Base-by-base conservation (phyloP, 2,113 vertebrate species). In the Ailuropoda melanoleuca region DNA sequence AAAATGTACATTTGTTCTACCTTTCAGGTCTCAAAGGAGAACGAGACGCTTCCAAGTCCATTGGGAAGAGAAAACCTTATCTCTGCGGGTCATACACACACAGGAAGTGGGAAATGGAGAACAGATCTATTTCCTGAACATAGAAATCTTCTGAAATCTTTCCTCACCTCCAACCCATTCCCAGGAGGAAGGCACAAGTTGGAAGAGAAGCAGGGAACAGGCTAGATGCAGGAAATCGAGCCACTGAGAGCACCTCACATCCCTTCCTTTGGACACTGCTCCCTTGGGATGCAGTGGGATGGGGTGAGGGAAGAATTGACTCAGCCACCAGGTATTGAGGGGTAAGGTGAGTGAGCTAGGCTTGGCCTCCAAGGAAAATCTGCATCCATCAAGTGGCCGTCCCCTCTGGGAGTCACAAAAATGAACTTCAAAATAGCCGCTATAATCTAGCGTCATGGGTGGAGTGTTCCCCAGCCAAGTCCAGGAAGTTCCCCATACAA, bases 401-500 rank as follows among this genome's bases (percentile, higher is more conserved):
- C 37, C 66, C 77, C 43, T 90, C 15, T 66, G 78, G 68, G 77
- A 93, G 13, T 72, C 64, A 66, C 39, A 90, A 81, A 80, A 92
- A 78, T 55, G 21, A 56, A 56, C 88, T 96, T 88, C 88, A 90
- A 66, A 85, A 81, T 19, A 70, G 60, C 72, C 29, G 18, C 68
- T 15, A 50, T 75, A 91, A 77, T 92, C 92, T 74, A 88, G 60
- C 58, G 62, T 24, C 13, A 6, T 55, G 82, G 90, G 94, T 95
- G 95, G 93, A 95, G 90, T 23, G 26, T 70, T 68, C 62, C 86
- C 83, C 55, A 15, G 53, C 70, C 81, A 75, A 29, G 50, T 80
- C 43, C 97, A 96, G 97, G 94, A 97, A 98, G 95, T 88, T 72
- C 94, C 72, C 77, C 15, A 14, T 82, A 60, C 90, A 91, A 39